Base-by-base conservation (phyloP, 2,888 invertebrate species). In the Pandemis heparana region DNA sequence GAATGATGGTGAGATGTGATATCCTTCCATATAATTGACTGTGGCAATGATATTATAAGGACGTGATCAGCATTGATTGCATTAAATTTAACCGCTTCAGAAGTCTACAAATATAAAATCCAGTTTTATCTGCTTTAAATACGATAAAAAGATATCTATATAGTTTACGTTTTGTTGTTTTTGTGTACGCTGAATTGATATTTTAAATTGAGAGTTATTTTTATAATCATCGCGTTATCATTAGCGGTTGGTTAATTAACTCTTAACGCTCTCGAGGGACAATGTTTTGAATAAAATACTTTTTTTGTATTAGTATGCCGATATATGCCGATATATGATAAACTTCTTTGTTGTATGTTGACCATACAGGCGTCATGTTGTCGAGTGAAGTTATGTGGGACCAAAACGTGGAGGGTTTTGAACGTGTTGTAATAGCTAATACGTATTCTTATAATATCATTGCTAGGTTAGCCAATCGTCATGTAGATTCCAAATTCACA, bases 361-460 rank as follows among this genome's bases (percentile, higher is more conserved):
- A 56, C 5, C 23, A 23, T 56, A 56, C 53, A 53, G 7, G 53
- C 18, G 18, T 53, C n/a, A 48, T 16, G 6, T n/a, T n/a, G n/a
- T n/a, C 48, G 6, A 48, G 8, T 14, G 48, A 48, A 48, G 48
- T 48, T 12, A 56, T 56, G 56, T 23, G 56, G 56, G 56, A 56
- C 56, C 56, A 56, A 56, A 23, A 18, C 23, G 23, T 56, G 56
- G 56, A 9, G 16, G 56, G 2, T 56, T 53, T 56, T 56, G 56
- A 23, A 18, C 23, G 56, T 4, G 56, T 56, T 4, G 56, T 56
- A 23, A 12, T 12, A 23, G 56, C 10, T 12, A 5, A 9, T 12
- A 56, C 23, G n/a, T 48, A 7, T 12, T 56, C 56, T 56, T 23
- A 56, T 56, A 10, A 23, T 56, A 56, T 23, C 56, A 56, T 56